These are phyloP conservation scores for Porphyrio hochstetteri DNA, from an alignment of 2,113 vertebrate genomes.

Conservation along the genomic window DNA sequence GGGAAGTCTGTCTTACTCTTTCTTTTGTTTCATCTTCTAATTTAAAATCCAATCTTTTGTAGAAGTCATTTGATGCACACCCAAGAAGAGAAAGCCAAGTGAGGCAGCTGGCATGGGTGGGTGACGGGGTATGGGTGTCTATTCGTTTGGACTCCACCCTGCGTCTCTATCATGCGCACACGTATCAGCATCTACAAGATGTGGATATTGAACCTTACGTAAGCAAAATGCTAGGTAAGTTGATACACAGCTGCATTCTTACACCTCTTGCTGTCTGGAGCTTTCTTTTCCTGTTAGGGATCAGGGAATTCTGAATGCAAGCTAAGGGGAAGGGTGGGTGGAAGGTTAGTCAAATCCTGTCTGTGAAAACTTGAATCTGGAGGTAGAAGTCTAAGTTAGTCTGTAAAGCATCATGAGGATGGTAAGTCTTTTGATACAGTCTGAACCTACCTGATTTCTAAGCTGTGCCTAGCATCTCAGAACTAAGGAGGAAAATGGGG, in stretches of 20 bases:
- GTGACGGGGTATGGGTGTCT: constrained; percentile 92
- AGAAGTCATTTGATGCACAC: constrained; percentile 93
- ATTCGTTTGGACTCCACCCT: constrained; percentile 91
- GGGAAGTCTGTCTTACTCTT: neutral
- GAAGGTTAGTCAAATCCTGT: neutral
- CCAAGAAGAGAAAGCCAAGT: constrained; percentile 93
- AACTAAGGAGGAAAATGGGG: neutral
- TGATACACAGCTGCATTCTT: neutral
- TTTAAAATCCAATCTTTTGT: neutral
- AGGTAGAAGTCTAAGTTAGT: neutral
- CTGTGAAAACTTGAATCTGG: neutral
- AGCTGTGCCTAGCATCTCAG: neutral
- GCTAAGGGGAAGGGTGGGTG: neutral
- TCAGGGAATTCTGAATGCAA: neutral
- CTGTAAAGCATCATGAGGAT: neutral
- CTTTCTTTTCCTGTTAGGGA: neutral
- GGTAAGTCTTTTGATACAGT: neutral
- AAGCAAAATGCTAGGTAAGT: constrained; percentile 93
- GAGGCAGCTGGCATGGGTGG: constrained; percentile 88
- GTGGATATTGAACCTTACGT: constrained; percentile 93
- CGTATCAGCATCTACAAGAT: constrained; percentile 90
- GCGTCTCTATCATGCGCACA: constrained; percentile 89
- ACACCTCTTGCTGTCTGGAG: neutral
- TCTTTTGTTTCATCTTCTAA: neutral
- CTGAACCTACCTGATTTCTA: neutral